A percentile compares a stretch with the other conserved stretches of the same genome.
These are phyloP conservation scores for Lucinisca nassula DNA, from an alignment of 2,888 invertebrate species.

Conservation along the genomic window DNA sequence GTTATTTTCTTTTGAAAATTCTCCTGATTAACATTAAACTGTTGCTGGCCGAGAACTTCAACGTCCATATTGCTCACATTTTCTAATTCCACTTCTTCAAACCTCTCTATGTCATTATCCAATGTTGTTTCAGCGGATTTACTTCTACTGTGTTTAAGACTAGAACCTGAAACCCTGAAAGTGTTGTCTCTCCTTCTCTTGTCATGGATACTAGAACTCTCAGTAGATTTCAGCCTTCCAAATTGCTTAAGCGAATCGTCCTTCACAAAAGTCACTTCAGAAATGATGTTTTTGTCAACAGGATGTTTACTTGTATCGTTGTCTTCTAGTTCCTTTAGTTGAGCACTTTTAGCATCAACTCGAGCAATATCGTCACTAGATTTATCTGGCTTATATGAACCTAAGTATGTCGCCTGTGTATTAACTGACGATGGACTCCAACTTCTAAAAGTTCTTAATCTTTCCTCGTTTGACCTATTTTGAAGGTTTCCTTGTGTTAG, in stretches of 20 bases:
- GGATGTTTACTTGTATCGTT: too few relatives aligned
- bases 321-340: too few relatives aligned
- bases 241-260: slow-evolving; percentile 19
- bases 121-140: neutral
- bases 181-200: slow-evolving; percentile 1
- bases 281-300: too few relatives aligned
- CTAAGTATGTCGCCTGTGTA: neutral
- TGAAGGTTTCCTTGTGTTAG: too few relatives aligned
- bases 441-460: neutral
- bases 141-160: neutral
- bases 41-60: neutral
- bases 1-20: neutral
- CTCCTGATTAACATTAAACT: neutral
- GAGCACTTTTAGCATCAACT: too few relatives aligned
- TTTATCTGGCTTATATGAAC: neutral
- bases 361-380: neutral
- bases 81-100: neutral
- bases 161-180: neutral
- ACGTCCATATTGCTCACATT: neutral
- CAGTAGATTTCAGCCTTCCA: slow-evolving; percentile 28
- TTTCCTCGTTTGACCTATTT: neutral
- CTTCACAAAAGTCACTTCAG: slow-evolving; percentile 51
- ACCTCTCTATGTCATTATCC: neutral
- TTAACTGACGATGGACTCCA: neutral
- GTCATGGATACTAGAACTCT: slow-evolving; percentile 36